A percentile compares a stretch with the other conserved stretches of the same genome.
These are phyloP conservation scores for Pseudochirops corinnae DNA, from an alignment of 2,797 vertebrate species.

Conservation along the genomic window DNA sequence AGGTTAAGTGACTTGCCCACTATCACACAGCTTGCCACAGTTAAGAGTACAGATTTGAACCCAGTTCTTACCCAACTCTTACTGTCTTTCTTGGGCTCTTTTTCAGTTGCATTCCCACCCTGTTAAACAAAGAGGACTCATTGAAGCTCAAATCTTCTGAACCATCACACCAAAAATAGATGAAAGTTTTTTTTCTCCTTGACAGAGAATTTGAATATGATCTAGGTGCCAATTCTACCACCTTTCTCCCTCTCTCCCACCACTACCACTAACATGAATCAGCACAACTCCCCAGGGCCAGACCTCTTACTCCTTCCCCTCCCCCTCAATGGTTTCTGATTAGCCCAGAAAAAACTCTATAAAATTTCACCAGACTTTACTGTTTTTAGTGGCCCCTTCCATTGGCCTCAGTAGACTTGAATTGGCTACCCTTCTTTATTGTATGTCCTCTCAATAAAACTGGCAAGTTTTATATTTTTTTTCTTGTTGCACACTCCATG, in stretches of 20 bases:
- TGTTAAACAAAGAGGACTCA: constrained; percentile 24
- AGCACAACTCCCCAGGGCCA: not conserved
- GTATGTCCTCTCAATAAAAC: not conserved
- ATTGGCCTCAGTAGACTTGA: not conserved
- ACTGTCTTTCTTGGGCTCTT: not conserved
- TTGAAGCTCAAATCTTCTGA: not conserved
- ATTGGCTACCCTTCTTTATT: not conserved
- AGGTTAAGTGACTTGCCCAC: not conserved
- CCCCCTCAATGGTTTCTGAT: not conserved
- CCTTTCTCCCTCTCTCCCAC: not conserved
- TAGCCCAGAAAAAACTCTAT: not conserved
- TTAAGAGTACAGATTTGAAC: not conserved
- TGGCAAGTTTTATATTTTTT: not conserved
- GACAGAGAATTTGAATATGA: not conserved
- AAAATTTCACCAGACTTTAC: not conserved
- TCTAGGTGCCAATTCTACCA: not conserved
- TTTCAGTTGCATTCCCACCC: not conserved
- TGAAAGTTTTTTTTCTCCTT: not conserved
- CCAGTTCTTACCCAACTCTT: not conserved
- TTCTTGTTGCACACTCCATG: not conserved
- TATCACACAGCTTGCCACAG: not conserved
- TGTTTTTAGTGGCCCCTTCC: not conserved
- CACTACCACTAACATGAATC: not conserved
- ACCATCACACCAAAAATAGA: not conserved
- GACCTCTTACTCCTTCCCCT: not conserved